A percentile compares a stretch with the other conserved stretches of the same genome.
phyloP scores from a whole-genome alignment of 2,888 invertebrate species.

The Torymus tubicola region DNA sequence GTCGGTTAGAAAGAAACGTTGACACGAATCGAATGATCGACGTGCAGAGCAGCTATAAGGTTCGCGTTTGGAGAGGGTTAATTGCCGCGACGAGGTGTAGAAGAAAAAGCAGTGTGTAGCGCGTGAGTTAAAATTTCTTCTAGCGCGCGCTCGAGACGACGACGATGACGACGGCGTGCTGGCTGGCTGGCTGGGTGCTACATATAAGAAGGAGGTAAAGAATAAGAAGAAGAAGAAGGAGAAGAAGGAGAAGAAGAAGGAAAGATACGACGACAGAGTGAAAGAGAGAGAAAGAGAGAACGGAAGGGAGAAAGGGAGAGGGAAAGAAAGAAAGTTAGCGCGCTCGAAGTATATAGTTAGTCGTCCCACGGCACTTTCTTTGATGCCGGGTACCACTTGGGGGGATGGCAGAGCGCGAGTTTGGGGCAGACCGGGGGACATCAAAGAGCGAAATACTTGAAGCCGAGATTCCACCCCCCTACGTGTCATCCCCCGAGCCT shows the following conservation, averaged over 20 bases:
- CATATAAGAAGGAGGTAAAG: conserved; percentile 12
- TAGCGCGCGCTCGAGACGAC: conserved; percentile 48
- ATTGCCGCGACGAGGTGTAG: not conserved
- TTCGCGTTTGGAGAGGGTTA: not conserved
- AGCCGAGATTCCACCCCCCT: conserved; percentile 70
- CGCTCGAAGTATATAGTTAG: conserved; percentile 57
- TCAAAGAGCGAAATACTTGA: conserved; percentile 75
- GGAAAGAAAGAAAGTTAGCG: conserved; percentile 58
- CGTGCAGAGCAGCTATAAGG: no score
- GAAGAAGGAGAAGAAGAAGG: not conserved
- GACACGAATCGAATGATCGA: conserved; percentile 3
- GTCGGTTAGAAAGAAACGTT: not conserved
- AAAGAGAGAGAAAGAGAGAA: conserved; percentile 26
- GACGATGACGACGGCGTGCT: not conserved
- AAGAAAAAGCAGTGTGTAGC: conserved; percentile 34
- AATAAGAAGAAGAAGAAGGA: conserved; percentile 32
- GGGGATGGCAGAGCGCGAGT: conserved; percentile 64
- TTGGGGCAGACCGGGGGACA: conserved; percentile 71
- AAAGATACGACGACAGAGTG: conserved; percentile 13
- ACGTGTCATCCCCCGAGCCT: conserved; percentile 58
- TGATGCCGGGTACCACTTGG: conserved; percentile 67
- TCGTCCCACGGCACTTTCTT: conserved; percentile 69
- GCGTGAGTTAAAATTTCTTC: conserved; percentile 50
- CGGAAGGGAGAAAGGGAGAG: conserved; percentile 35
- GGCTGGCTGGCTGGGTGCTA: no score